These are phyloP conservation scores for Polia nebulosa DNA, from an alignment of 2,888 invertebrate genomes.

Conservation along the genomic window DNA sequence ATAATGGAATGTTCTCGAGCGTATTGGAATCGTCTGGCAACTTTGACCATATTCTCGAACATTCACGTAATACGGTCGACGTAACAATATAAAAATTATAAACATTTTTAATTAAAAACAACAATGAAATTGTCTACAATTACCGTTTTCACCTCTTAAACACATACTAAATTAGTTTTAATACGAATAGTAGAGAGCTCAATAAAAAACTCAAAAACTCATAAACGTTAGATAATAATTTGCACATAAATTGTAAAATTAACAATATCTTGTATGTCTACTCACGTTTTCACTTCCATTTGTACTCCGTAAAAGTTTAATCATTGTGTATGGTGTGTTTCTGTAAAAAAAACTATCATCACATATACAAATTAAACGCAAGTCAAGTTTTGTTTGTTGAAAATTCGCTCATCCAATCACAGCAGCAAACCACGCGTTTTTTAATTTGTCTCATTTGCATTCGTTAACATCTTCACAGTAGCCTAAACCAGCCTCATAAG, in stretches of 20 bases:
- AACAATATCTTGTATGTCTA: constrained; percentile 11
- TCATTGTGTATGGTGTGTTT: constrained; percentile 9
- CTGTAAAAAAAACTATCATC: no score
- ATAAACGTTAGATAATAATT: constrained; percentile 8
- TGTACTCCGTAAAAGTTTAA: constrained; percentile 14
- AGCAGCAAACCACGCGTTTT: no score
- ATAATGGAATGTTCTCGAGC: no score
- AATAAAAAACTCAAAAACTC: not conserved
- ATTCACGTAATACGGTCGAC: no score
- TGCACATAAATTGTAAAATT: constrained; percentile 25
- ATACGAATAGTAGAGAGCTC: constrained; percentile 16
- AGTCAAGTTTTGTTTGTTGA: no score
- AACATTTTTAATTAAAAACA: constrained; percentile 11
- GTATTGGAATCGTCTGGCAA: no score
- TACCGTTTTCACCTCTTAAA: constrained; percentile 32
- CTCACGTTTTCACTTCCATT: constrained; percentile 1
- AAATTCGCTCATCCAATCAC: no score
- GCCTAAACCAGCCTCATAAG: no score
- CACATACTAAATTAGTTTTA: constrained; percentile 24
- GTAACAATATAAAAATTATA: no score
- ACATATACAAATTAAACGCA: no score
- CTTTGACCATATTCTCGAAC: no score
- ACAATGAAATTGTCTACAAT: constrained; percentile 5
- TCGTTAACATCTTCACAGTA: not conserved
- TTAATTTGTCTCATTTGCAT: no score